Evolutionary conservation across 2,797 vertebrate species (phyloP).

Genomic region (Carduelis carduelis): DNA sequence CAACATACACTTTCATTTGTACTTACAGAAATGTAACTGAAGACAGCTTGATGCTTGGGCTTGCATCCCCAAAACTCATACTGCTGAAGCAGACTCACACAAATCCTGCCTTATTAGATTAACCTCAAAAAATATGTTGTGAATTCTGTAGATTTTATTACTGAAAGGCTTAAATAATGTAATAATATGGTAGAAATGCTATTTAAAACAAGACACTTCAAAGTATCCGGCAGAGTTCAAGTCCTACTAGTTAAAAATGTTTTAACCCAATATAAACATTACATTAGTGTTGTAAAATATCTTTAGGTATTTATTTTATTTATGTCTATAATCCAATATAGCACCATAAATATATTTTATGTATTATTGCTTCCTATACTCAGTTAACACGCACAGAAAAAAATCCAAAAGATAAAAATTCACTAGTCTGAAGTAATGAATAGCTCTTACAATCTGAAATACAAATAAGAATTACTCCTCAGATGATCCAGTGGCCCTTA

Average conservation of each 20-base stretch:
- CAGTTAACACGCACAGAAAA: neutral
- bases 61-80: neutral
- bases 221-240: neutral
- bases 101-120: neutral
- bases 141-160: neutral
- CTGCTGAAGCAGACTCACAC: neutral
- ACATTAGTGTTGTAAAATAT: neutral
- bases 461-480: neutral
- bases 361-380: neutral
- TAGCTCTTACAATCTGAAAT: neutral
- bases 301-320: neutral
- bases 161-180: neutral
- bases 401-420: neutral
- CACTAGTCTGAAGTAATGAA: neutral
- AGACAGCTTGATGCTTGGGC: neutral
- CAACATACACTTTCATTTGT: neutral
- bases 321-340: neutral
- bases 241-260: neutral
- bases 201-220: neutral
- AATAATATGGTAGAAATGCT: neutral
- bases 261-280: neutral
- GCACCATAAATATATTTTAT: neutral
- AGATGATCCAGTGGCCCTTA: neutral
- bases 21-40: neutral
- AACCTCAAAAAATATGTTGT: neutral